These are phyloP conservation scores for Trichopria drosophilae DNA, from an alignment of 2,888 invertebrate species.

Conservation along the genomic window DNA sequence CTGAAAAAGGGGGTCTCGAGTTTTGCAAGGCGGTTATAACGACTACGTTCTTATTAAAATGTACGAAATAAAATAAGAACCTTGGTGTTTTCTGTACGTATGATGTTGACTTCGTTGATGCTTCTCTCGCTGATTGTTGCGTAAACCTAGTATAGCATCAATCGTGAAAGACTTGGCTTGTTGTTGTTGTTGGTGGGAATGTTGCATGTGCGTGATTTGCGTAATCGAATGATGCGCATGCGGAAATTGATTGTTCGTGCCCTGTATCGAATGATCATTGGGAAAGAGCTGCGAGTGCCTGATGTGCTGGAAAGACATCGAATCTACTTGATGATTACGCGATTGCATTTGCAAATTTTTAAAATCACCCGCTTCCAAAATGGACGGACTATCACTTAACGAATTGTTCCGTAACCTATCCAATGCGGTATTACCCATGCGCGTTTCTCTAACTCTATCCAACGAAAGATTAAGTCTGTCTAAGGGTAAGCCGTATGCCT, in stretches of 20 bases:
- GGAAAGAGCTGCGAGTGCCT: constrained; percentile 44
- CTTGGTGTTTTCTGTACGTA: constrained; percentile 50
- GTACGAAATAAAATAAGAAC: too few relatives aligned
- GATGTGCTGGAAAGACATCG: constrained; percentile 49
- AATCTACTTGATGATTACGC: constrained; percentile 43
- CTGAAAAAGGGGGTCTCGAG: too few relatives aligned
- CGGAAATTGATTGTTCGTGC: constrained; percentile 37
- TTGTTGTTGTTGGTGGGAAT: constrained; percentile 48
- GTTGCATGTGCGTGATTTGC: constrained; percentile 46
- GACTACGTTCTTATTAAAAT: too few relatives aligned
- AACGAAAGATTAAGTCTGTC: background rate
- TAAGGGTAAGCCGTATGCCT: constrained; percentile 18
- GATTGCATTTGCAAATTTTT: constrained; percentile 46
- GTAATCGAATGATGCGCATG: constrained; percentile 37
- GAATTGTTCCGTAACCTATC: constrained; percentile 21
- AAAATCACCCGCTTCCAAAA: constrained; percentile 43
- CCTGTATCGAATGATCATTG: constrained; percentile 40
- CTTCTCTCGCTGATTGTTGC: constrained; percentile 55
- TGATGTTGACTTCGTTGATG: constrained; percentile 47
- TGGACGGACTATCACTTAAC: constrained; percentile 16
- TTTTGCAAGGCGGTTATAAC: too few relatives aligned
- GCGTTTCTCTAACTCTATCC: constrained; percentile 25
- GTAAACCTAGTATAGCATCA: constrained; percentile 81
- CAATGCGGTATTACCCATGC: constrained; percentile 18
- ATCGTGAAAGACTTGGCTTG: constrained; percentile 81